phyloP scores from a whole-genome alignment of 2,888 invertebrate genomes.

The Nebria brevicollis region DNA sequence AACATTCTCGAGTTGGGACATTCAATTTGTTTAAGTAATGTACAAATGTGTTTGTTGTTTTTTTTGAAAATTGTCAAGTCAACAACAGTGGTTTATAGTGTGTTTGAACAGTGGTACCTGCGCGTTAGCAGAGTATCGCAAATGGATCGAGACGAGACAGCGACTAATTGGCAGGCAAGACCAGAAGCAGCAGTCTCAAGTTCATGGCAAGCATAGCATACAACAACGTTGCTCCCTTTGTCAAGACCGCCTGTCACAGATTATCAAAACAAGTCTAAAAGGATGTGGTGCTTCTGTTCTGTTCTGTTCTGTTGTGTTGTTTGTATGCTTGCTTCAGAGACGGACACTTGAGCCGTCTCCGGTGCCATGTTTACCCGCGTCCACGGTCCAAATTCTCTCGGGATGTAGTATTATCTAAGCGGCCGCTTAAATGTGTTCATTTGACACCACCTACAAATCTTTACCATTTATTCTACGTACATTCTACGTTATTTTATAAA shows the following conservation, averaged over 20 bases:
- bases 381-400: conserved; percentile 7
- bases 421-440: too few relatives aligned
- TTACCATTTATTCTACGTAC: too few relatives aligned
- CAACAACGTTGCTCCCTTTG: conserved; percentile 49
- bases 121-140: conserved; percentile 31
- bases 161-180: conserved; percentile 54
- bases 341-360: conserved; percentile 1
- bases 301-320: neutral
- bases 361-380: conserved; percentile 13
- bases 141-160: conserved; percentile 46
- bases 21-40: neutral
- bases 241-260: conserved; percentile 52
- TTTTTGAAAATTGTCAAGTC: neutral
- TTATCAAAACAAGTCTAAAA: conserved; percentile 51
- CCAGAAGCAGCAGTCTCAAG: conserved; percentile 51
- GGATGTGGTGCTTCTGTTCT: conserved; percentile 8
- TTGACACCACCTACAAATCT: too few relatives aligned
- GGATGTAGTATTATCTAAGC: neutral
- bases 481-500: too few relatives aligned
- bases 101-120: conserved; percentile 37
- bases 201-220: conserved; percentile 50
- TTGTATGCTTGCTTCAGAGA: neutral
- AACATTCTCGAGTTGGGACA: neutral
- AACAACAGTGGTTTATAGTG: conserved; percentile 2
- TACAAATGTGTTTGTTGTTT: conserved; percentile 13